phyloP scores from a whole-genome alignment of 2,888 invertebrate species.

The Andrena haemorrhoa region DNA sequence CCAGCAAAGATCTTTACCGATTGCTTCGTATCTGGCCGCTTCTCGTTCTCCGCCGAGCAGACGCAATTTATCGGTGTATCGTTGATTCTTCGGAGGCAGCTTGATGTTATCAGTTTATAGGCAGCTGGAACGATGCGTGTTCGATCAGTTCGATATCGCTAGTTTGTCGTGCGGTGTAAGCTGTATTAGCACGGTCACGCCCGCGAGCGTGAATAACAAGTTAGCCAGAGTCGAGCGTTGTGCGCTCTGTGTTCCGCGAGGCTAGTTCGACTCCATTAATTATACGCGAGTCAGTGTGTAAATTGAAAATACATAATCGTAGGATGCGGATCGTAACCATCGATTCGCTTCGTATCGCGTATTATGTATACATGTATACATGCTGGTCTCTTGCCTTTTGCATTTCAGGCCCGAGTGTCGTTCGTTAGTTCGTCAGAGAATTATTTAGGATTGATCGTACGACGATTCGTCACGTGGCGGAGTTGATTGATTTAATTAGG shows the following conservation, averaged over 20 bases:
- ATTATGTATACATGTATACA: too few species aligned
- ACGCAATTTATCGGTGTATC: conserved; percentile 27
- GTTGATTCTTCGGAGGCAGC: conserved; percentile 13
- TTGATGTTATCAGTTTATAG: background rate
- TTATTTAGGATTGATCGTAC: conserved; percentile 35
- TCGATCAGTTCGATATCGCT: background rate
- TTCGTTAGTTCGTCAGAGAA: background rate
- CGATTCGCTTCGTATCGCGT: background rate
- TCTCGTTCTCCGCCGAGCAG: background rate
- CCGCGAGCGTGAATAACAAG: conserved; percentile 28
- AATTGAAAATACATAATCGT: conserved; percentile 34
- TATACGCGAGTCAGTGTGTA: background rate
- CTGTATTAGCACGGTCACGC: conserved; percentile 24
- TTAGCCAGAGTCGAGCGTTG: background rate
- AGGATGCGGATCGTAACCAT: background rate
- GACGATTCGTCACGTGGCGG: conserved; percentile 36
- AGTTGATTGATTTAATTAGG: conserved; percentile 63
- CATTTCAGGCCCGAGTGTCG: too few species aligned
- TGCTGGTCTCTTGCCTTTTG: too few species aligned
- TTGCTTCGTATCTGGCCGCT: conserved; percentile 6
- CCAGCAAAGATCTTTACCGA: conserved; percentile 28
- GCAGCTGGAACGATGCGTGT: conserved; percentile 6
- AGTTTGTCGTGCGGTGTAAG: conserved; percentile 1
- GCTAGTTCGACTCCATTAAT: conserved; percentile 1
- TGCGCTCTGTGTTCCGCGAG: background rate